Evolutionary conservation across 2,113 vertebrate genomes (phyloP).

Genomic region (Panthera tigris): DNA sequence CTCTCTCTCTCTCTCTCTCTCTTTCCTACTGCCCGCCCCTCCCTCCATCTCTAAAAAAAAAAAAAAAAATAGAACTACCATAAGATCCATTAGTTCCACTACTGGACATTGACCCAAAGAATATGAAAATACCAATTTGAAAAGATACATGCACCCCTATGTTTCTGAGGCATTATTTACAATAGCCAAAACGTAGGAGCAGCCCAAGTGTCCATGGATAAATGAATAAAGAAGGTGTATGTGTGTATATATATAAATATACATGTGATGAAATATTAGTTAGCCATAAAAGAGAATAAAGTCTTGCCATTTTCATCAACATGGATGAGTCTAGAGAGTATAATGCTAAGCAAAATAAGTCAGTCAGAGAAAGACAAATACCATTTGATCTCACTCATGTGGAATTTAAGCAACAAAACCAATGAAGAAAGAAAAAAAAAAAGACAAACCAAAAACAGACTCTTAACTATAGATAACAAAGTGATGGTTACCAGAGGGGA

Average conservation of each 20-base stretch:
- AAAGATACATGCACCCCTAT: neutral
- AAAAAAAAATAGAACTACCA: neutral
- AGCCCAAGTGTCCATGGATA: neutral
- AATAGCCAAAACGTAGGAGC: neutral
- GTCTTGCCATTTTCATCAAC: neutral
- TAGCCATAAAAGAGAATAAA: neutral
- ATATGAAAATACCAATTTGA: neutral
- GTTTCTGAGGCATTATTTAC: neutral
- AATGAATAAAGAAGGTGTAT: neutral
- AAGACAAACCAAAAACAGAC: neutral
- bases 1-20: too few relatives aligned
- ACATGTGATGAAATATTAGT: neutral
- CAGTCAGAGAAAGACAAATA: neutral
- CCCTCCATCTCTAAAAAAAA: too few relatives aligned
- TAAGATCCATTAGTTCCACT: neutral
- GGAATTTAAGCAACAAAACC: neutral
- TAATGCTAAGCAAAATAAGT: neutral
- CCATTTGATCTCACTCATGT: neutral
- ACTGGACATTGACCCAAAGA: neutral
- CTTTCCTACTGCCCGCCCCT: too few relatives aligned
- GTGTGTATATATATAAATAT: neutral
- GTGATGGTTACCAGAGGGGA: neutral
- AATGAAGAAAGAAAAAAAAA: neutral
- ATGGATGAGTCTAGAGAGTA: neutral
- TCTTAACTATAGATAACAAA: neutral